Conservation (phyloP, 2,888 invertebrate genomes). For the Lasioglossum malachurum region DNA sequence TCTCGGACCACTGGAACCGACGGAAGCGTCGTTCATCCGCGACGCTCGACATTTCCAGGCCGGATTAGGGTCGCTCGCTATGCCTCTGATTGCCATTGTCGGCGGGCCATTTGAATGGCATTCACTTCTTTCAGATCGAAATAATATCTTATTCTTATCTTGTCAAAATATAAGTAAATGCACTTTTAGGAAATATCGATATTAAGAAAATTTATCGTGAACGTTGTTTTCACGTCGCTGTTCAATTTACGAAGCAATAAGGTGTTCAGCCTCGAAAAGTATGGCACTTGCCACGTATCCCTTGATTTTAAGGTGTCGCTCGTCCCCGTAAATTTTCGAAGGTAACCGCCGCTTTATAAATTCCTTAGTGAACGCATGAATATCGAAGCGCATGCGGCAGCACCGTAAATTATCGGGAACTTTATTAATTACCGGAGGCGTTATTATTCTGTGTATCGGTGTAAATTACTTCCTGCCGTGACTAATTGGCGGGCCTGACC, state of each 20-base stretch:
- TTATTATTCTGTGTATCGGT: constrained; percentile 49
- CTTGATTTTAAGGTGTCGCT: neutral
- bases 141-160: too few species aligned
- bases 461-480: constrained; percentile 56
- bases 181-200: too few species aligned
- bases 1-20: constrained; percentile 48
- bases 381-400: constrained; percentile 2
- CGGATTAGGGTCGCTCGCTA: constrained; percentile 30
- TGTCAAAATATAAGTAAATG: too few species aligned
- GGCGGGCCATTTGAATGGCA: too few species aligned
- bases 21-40: constrained; percentile 55
- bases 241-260: neutral
- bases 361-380: neutral
- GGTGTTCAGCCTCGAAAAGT: too few species aligned
- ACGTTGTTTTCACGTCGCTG: neutral
- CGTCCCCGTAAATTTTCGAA: neutral
- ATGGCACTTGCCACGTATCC: neutral
- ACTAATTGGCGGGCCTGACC: constrained; percentile 34
- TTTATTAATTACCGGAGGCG: constrained; percentile 58
- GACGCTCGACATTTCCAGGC: constrained; percentile 48
- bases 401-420: constrained; percentile 54
- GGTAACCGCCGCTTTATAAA: neutral
- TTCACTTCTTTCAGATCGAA: too few species aligned
- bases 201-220: neutral
- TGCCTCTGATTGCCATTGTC: constrained; percentile 3